phyloP scores from a whole-genome alignment of 2,113 vertebrate genomes.

The Corythoichthys haematopterus region DNA sequence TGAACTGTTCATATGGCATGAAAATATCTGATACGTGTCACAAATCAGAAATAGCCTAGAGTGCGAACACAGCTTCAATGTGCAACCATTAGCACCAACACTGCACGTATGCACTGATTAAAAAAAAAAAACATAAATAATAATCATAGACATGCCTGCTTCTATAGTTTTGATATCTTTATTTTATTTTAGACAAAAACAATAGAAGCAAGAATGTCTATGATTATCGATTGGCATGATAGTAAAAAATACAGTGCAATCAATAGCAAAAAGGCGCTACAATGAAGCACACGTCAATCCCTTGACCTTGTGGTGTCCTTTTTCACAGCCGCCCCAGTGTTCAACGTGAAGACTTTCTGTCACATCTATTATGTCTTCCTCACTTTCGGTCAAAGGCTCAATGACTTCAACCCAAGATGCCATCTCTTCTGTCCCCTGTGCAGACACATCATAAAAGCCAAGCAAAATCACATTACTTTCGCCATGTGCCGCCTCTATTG shows the following conservation, averaged over 20 bases:
- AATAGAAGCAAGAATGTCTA: no score
- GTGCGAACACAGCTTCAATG: no score
- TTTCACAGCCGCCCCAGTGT: conserved; percentile 2
- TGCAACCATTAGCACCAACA: not conserved
- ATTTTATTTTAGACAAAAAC: no score
- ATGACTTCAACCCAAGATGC: conserved; percentile 48
- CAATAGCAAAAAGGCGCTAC: conserved; percentile 21
- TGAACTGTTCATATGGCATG: no score
- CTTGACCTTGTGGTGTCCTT: conserved; percentile 37
- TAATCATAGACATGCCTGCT: no score
- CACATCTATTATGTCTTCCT: conserved; percentile 43
- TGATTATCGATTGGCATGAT: no score
- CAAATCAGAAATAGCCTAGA: no score
- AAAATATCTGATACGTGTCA: no score
- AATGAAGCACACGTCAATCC: conserved; percentile 21
- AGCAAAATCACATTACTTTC: conserved; percentile 68
- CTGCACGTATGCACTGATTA: not conserved
- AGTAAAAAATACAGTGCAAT: not conserved
- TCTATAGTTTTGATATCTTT: no score
- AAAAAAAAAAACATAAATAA: no score
- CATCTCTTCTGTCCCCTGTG: conserved; percentile 49
- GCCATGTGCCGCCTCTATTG: conserved; percentile 62
- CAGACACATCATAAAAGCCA: conserved; percentile 68
- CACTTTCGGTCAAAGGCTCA: conserved; percentile 22
- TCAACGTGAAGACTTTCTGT: conserved; percentile 13